Evolutionary conservation across 2,888 invertebrate species (phyloP), one percentile per base, ranked within the genome.

Genomic region (Drosophila borealis): DNA sequence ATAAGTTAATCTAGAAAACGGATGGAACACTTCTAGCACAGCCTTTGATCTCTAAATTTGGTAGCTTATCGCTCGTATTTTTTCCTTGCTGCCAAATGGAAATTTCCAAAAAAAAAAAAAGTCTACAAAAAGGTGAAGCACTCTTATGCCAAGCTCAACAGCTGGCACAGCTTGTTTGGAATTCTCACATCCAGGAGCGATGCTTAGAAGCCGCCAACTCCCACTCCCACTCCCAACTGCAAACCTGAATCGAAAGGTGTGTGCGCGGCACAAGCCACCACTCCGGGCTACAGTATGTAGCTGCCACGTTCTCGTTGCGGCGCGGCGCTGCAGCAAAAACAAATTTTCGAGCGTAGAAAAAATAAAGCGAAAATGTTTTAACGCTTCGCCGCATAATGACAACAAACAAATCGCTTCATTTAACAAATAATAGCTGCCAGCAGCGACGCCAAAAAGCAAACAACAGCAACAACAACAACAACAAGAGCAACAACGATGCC

Each of bases 391-490:
- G 89, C 84, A 81, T 88, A 86, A 89, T 81, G 86, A 79, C 86
- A 90, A 90, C 90, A 90, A 88, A 89, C 85, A 86, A 89, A 81
- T 84, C 88, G 91, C 90, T 89, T 90, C 91, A 90, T 90, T 90
- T 90, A 90, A 88, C 90, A 90, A 89, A 90, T 90, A 89, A 90
- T 89, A 88, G 86, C 90, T 89, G 89, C 71, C 78, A 89, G 89
- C 83, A 66, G 66, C 67, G 57, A 61, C 76, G 74, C 73, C 66
- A 70, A 75, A 82, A 77, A 79, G 59, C 74, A 76, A 74, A 71
- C 68, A 74, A 59, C 69, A 66, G 17, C 49, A 70, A 44, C 33
- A 62, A 11, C 53, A 55, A 17, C 17, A 17, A 17, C 49, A 59
- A 57, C 29, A 61, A 13, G 19, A 64, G 42, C 50, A 74, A 57